Percentiles rank a stretch among this genome's conserved stretches.
Evolutionary conservation across 2,797 vertebrate species (phyloP).

Genomic region (Carduelis carduelis): DNA sequence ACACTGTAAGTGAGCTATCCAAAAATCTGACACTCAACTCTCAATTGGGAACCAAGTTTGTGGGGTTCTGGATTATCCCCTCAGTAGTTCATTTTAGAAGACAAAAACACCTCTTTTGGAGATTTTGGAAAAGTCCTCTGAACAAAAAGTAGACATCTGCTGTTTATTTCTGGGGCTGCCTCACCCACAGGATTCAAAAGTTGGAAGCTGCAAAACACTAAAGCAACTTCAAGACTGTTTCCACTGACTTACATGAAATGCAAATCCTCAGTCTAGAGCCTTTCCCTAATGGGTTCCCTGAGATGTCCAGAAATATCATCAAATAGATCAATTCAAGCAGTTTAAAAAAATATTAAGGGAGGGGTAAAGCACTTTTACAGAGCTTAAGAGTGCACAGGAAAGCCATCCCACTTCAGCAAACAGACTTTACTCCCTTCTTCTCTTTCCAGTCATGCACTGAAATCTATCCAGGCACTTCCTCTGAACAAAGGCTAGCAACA

Average conservation of each 20-base stretch:
- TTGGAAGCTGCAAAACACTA: not conserved
- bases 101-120: not conserved
- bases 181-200: not conserved
- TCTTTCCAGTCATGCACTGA: not conserved
- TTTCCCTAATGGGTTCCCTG: not conserved
- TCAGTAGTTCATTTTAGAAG: not conserved
- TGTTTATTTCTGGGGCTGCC: not conserved
- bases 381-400: not conserved
- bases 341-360: not conserved
- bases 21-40: not conserved
- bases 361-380: not conserved
- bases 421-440: not conserved
- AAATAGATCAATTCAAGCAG: not conserved
- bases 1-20: fast-evolving
- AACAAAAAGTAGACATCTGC: not conserved
- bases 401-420: not conserved
- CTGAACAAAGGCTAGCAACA: not conserved
- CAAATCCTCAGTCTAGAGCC: not conserved
- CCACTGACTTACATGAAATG: not conserved
- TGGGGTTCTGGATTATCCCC: not conserved
- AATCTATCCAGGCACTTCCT: not conserved
- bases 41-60: not conserved
- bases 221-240: not conserved
- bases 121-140: not conserved
- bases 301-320: not conserved